These are phyloP conservation scores for Habropoda laboriosa DNA, from an alignment of 1,140 invertebrate species.

Conservation along the genomic window DNA sequence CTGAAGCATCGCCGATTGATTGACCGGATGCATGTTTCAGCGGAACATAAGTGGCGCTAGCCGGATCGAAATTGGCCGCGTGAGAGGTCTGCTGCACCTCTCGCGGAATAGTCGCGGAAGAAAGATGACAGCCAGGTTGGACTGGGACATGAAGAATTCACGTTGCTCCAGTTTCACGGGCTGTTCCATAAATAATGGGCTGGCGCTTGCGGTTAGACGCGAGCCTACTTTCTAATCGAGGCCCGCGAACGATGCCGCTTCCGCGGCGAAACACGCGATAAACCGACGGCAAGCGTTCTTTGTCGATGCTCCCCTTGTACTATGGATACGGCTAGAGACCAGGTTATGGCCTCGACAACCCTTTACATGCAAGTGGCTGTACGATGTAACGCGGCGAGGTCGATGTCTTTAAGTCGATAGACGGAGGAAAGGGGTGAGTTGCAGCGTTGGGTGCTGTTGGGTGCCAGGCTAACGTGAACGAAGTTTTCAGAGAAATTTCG, in stretches of 20 bases:
- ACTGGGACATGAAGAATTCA: conserved; percentile 60
- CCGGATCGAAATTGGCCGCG: conserved; percentile 34
- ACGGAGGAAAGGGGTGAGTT: not conserved
- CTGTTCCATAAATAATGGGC: conserved; percentile 52
- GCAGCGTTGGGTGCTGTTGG: too few species aligned
- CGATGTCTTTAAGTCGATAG: not conserved
- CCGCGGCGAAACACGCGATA: not conserved
- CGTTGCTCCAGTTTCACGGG: conserved; percentile 52
- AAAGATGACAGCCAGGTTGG: conserved; percentile 38
- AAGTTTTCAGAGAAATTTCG: too few species aligned
- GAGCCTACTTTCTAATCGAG: conserved; percentile 50
- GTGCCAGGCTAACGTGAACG: too few species aligned
- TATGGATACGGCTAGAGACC: not conserved
- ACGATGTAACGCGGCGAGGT: not conserved
- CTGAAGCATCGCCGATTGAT: conserved; percentile 44
- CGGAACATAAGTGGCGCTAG: conserved; percentile 49
- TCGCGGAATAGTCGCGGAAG: conserved; percentile 11
- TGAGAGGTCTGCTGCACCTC: conserved; percentile 23
- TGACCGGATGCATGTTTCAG: conserved; percentile 63
- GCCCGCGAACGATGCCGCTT: not conserved
- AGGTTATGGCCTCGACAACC: not conserved
- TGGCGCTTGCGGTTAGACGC: conserved; percentile 49
- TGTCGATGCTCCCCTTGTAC: conserved; percentile 62
- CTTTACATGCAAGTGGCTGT: not conserved
- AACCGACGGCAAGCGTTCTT: conserved; percentile 57